Evolutionary conservation across 2,888 invertebrate genomes (phyloP).

Genomic region (Lutraria lutraria): DNA sequence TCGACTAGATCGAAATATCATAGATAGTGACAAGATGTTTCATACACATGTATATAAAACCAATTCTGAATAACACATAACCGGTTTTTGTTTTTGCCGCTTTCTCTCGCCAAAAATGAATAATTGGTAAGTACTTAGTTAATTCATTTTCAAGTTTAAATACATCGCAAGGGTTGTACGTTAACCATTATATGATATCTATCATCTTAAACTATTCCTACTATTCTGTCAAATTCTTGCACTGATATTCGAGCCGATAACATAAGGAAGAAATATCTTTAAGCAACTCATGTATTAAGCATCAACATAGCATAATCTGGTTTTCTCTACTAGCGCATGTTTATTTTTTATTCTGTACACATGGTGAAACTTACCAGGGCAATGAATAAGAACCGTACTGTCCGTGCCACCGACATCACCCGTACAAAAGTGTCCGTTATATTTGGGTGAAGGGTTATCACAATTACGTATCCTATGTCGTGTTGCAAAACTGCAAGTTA

Average conservation of each 20-base stretch:
- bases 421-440: background rate
- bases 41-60: background rate
- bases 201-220: background rate
- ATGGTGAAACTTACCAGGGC: background rate
- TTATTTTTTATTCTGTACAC: too few relatives aligned
- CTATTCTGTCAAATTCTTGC: background rate
- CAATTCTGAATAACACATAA: background rate
- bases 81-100: background rate
- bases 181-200: background rate
- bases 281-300: background rate
- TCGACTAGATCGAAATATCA: background rate
- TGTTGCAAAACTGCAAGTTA: conserved; percentile 8
- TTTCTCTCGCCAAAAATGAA: background rate
- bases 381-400: background rate
- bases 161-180: background rate
- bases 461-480: conserved; percentile 9
- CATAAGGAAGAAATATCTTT: background rate
- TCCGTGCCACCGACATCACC: background rate
- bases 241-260: background rate
- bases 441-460: background rate
- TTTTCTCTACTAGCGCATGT: too few relatives aligned
- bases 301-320: background rate
- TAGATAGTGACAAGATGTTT: background rate
- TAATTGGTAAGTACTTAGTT: too few relatives aligned
- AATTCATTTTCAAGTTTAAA: background rate